Base-by-base conservation (phyloP, 1,140 invertebrate genomes). In the Sitobion miscanthi region DNA sequence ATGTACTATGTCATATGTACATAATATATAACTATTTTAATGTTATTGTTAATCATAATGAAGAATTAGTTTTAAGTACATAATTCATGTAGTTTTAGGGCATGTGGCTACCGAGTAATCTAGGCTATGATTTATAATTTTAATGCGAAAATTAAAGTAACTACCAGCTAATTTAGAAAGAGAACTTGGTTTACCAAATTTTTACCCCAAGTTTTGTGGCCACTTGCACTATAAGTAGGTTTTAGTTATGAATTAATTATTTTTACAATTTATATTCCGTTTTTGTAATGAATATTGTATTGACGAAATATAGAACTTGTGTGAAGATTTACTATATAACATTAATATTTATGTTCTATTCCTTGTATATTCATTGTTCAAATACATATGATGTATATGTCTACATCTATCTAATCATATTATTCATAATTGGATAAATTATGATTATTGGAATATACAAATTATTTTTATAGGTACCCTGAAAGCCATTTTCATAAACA, bases 261-360 rank as follows among this genome's bases (percentile, higher is more conserved):
- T 93, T 93, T 93, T 93, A 93, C 91, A 85, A 93, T 93, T 93
- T 93, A 93, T 93, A 93, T 93, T 93, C 91, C 77, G 91, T 93
- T 93, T 93, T 93, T 93, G 91, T 93, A 93, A 93, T 93, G 23
- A 86, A 92, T 93, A 93, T 93, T 93, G 91, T 93, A 93, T 93
- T 93, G 91, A 93, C 77, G 91, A 93, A 93, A 93, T 93, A 93
- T 93, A 93, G 91, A 93, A 93, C 47, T 93, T 93, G 91, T 93
- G 91, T 93, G 91, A 93, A 93, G 82, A 93, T 93, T 93, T 93
- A 93, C 82, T 93, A 93, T 86, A 93, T 21, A 77, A 17, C 17
- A 45, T 52, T 9, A 25, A 35, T 49, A 90, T 69, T 69, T 45
- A 42, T 57, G 4, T 90, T 54, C 8, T 54, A 30, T 62, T 42